Evolutionary conservation across 2,888 invertebrate species (phyloP).

Genomic region (Chouioia cunea): DNA sequence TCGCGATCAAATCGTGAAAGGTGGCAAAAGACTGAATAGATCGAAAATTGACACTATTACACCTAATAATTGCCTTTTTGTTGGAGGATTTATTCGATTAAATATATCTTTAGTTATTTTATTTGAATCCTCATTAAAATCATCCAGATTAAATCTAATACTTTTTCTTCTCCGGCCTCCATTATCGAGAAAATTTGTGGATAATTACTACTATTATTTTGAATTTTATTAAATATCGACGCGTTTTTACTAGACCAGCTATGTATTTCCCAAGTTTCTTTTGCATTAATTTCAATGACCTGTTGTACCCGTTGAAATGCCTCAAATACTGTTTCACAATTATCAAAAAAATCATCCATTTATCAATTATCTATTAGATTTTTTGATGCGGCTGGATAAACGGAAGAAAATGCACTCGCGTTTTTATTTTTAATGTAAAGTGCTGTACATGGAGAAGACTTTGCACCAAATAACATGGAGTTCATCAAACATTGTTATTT

Average conservation of each 20-base stretch:
- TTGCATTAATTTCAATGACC: conserved; percentile 39
- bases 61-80: conserved; percentile 16
- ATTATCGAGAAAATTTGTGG: not conserved
- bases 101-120: not conserved
- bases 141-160: conserved; percentile 10
- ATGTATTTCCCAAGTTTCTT: conserved; percentile 11
- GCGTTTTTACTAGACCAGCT: conserved; percentile 11
- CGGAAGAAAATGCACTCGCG: conserved; percentile 41
- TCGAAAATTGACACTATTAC: conserved; percentile 24
- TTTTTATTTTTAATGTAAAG: conserved; percentile 53
- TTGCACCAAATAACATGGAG: conserved; percentile 12
- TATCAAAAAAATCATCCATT: conserved; percentile 50
- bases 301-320: conserved; percentile 43
- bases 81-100: not conserved
- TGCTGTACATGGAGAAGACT: conserved; percentile 17
- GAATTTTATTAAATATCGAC: not conserved
- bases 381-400: conserved; percentile 49
- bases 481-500: conserved; percentile 2
- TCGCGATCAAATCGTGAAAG: conserved; percentile 16
- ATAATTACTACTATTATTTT: not conserved
- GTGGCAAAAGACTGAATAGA: conserved; percentile 2
- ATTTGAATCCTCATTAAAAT: not conserved
- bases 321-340: conserved; percentile 44
- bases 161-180: not conserved
- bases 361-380: conserved; percentile 53